Evolutionary conservation across 2,888 invertebrate genomes (phyloP), one percentile per base, ranked within the genome.

Genomic region (Eudemis profundana): DNA sequence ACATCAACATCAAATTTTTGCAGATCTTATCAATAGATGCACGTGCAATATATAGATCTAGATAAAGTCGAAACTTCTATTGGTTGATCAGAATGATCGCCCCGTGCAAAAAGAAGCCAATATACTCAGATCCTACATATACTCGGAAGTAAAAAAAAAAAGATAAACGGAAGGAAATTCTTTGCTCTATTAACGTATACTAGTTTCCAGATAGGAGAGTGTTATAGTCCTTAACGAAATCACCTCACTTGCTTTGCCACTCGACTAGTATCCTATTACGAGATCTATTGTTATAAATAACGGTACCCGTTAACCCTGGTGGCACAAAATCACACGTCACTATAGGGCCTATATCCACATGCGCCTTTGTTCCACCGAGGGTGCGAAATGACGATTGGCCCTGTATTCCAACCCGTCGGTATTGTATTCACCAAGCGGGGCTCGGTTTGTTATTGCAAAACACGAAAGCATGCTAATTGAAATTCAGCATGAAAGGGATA

Each of bases 401-500:
- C 65, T 60, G 50, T 59, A 46, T 60, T 46, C 40, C 63, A 27
- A 66, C 69, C 68, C 73, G 69, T 62, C 65, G 69, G 73, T 70
- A 72, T 76, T 81, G 78, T 81, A 77, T 79, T 74, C 78, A 72
- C 75, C 76, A 76, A 82, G 81, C 78, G 77, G 79, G 77, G 71
- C 69, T 75, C 75, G 76, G 82, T 82, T 82, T 89, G 89, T 85
- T 87, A 88, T 89, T 86, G 86, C 89, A 83, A 84, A 89, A 87
- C 86, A 89, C 77, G 85, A 87, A 85, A 87, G 85, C 90, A 85
- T 85, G 83, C 88, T 90, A 87, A 89, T 92, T 92, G 83, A 92
- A 90, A 92, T 92, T 90, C 92, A 92, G 85, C 87, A 92, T 86
- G 86, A 82, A 90, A 91, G 90, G 92, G 92, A 92, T 92, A 92